These are phyloP conservation scores for Otis tarda DNA, from an alignment of 2,113 vertebrate genomes.

Conservation along the genomic window DNA sequence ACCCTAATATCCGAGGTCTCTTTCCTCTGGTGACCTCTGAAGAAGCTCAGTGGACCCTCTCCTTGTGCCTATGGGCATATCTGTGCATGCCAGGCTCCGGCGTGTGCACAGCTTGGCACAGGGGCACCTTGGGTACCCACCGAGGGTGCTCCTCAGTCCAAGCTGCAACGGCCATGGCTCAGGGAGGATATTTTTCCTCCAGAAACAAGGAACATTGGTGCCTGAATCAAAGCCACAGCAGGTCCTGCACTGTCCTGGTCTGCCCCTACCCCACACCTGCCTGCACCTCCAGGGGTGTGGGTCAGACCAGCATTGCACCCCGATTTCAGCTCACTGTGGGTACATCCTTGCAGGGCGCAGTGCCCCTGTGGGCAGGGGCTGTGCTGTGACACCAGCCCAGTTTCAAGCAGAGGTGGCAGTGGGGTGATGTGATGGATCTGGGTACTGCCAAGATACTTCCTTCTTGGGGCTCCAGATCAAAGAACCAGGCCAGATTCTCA, in stretches of 20 bases:
- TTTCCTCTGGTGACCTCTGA: not conserved
- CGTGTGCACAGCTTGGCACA: not conserved
- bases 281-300: not conserved
- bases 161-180: not conserved
- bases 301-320: not conserved
- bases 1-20: not conserved
- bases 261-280: not conserved
- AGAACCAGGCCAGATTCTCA: not conserved
- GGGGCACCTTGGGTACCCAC: not conserved
- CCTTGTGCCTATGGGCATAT: not conserved
- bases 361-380: not conserved
- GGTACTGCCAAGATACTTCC: not conserved
- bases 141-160: not conserved
- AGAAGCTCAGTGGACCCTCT: not conserved
- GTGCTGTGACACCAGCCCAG: not conserved
- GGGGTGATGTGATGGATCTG: not conserved
- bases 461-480: not conserved
- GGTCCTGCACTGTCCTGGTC: fast-evolving
- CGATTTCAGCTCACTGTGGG: not conserved
- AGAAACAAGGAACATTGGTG: not conserved
- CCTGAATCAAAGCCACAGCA: not conserved
- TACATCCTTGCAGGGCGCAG: not conserved
- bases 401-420: not conserved
- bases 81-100: not conserved
- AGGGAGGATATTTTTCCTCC: not conserved